phyloP scores from a whole-genome alignment of 2,888 invertebrate species.

The Adelphocoris suturalis region DNA sequence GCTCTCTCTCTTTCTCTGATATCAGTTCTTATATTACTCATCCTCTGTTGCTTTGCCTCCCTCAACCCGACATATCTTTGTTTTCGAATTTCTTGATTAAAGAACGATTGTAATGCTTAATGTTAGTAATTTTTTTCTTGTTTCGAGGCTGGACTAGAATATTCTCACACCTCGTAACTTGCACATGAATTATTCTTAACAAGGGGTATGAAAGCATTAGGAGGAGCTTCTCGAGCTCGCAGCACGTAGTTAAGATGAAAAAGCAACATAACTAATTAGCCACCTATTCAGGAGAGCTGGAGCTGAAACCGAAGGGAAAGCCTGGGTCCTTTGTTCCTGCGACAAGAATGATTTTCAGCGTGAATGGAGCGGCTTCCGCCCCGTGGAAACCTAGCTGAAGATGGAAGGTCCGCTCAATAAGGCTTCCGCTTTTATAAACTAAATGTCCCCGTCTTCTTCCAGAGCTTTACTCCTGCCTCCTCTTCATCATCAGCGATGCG shows the following conservation, averaged over 20 bases:
- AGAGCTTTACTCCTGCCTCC: background rate
- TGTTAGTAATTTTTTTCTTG: background rate
- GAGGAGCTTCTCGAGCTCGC: background rate
- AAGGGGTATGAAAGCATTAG: background rate
- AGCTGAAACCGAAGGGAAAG: constrained; percentile 23
- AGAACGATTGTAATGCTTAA: background rate
- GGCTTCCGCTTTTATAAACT: constrained; percentile 32
- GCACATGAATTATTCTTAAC: background rate
- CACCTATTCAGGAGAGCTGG: constrained; percentile 36
- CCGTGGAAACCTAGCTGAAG: constrained; percentile 4
- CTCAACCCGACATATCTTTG: too few relatives aligned
- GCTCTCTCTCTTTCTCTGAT: too few relatives aligned
- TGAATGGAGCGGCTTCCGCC: constrained; percentile 34
- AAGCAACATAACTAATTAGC: constrained; percentile 27
- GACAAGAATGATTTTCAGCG: constrained; percentile 35
- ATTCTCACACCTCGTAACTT: background rate
- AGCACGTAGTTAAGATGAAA: background rate
- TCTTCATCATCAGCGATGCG: background rate
- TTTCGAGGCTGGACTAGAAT: background rate
- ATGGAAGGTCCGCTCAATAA: background rate
- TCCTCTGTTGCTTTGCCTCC: too few relatives aligned
- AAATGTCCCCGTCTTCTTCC: constrained; percentile 17
- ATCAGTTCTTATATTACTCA: too few relatives aligned
- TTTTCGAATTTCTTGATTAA: too few relatives aligned
- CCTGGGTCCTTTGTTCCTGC: background rate